These are phyloP conservation scores for Poecilus cupreus DNA, from an alignment of 2,888 invertebrate genomes.

Conservation along the genomic window DNA sequence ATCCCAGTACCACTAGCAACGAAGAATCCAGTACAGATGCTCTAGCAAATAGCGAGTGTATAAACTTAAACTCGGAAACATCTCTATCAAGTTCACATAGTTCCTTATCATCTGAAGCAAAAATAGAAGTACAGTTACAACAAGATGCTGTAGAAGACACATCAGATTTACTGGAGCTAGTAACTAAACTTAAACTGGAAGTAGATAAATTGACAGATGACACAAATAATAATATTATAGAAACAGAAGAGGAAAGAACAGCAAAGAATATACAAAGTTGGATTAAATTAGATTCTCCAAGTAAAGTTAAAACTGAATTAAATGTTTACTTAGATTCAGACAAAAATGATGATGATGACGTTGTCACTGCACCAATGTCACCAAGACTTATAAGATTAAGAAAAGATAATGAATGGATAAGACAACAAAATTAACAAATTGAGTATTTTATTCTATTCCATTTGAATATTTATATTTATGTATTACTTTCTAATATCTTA, in stretches of 20 bases:
- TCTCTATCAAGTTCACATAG: constrained; percentile 26
- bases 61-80: constrained; percentile 38
- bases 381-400: constrained; percentile 38
- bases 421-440: background rate
- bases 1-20: background rate
- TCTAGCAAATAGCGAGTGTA: background rate
- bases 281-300: background rate
- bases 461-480: background rate
- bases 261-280: background rate
- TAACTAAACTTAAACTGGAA: constrained; percentile 63
- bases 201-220: constrained; percentile 63
- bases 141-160: constrained; percentile 50
- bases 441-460: background rate
- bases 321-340: background rate
- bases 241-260: constrained; percentile 23
- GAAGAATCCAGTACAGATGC: background rate
- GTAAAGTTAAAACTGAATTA: constrained; percentile 30
- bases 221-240: constrained; percentile 60
- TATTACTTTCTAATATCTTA: background rate
- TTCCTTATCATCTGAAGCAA: background rate
- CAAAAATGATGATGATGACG: constrained; percentile 19
- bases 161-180: constrained; percentile 60
- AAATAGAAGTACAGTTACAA: constrained; percentile 32
- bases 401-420: constrained; percentile 52
- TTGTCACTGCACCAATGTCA: constrained; percentile 36